Base-by-base conservation (phyloP, 2,888 invertebrate species). In the Gonocerus acuteangulatus region DNA sequence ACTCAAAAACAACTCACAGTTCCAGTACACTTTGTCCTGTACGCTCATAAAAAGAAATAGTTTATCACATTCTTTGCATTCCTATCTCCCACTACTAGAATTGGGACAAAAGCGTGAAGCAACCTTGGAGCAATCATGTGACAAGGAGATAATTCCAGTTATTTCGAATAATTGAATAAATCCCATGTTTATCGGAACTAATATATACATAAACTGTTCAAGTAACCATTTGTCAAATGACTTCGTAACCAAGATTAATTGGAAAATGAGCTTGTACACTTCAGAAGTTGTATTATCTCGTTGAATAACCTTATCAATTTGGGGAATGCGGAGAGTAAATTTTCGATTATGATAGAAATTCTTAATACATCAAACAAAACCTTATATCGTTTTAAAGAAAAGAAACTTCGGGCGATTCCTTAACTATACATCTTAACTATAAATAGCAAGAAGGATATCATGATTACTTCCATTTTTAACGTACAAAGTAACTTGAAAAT, bases 31-130 rank as follows among this genome's bases (percentile, higher is more conserved):
- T 27, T 27, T 18, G 57, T 22, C 34, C 57, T 32, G 23, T 47
- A 57, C 57, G 57, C 34, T 57, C 57, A 57, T 57, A 45, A 57
- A 57, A 57, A 57, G 57, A 57, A 57, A 57, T 57, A 57, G 57
- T 57, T 57, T 57, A 57, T 57, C 57, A 57, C 57, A 57, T 57
- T 57, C 57, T 57, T 57, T 9, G 47, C 57, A 57, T 57, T 57
- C 57, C 57, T 57, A 57, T 57, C 57, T 57, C 57, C 57, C 57
- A 57, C 57, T 57, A 57, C 57, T 44, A 27, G 57, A 57, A 57
- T 57, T 57, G 47, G 57, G 57, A 57, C 57, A 57, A 57, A 56
- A 57, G 47, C 57, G 45, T 57, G 57, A 57, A 57, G 57, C 57
- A 57, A 57, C 57, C 57, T 57, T 57, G 57, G 47, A 18, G 44